Percentiles rank a stretch among this genome's conserved stretches.
These are phyloP conservation scores for Dipodomys ordii DNA, from an alignment of 2,113 vertebrate genomes.

Conservation along the genomic window DNA sequence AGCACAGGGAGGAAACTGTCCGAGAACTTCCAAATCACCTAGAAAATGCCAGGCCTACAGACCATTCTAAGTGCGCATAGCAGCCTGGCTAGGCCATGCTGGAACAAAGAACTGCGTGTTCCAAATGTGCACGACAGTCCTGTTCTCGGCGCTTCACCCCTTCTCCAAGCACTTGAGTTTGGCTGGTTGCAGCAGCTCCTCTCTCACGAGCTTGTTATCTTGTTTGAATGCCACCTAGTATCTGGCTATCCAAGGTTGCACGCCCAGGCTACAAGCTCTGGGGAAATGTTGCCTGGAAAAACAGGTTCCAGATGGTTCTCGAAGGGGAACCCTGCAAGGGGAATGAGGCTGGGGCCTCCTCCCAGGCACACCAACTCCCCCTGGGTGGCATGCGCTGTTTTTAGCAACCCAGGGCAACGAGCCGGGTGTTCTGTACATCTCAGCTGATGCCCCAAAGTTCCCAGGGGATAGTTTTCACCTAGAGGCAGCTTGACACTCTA, in stretches of 20 bases:
- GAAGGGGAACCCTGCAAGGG: background rate
- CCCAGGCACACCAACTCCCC: background rate
- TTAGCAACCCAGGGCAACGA: background rate
- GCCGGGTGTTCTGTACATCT: background rate
- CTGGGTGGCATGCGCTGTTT: background rate
- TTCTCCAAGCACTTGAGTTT: background rate
- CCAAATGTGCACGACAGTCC: accelerated
- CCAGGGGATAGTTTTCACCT: conserved; percentile 67
- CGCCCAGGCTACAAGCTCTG: background rate
- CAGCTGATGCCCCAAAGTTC: conserved; percentile 66
- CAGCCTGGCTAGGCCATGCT: background rate
- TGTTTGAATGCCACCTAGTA: background rate
- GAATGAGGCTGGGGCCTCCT: background rate
- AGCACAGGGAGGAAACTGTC: background rate
- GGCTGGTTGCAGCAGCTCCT: background rate
- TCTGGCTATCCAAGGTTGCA: background rate
- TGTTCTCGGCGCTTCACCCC: accelerated
- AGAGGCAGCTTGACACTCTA: conserved; percentile 58
- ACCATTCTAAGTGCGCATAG: accelerated
- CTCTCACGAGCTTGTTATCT: background rate
- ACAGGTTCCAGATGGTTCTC: background rate
- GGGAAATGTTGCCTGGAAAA: background rate
- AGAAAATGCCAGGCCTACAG: background rate
- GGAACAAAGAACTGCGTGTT: accelerated
- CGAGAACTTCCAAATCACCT: background rate